These are phyloP conservation scores for Odontothrips loti DNA, from an alignment of 2,888 invertebrate genomes.

Conservation along the genomic window DNA sequence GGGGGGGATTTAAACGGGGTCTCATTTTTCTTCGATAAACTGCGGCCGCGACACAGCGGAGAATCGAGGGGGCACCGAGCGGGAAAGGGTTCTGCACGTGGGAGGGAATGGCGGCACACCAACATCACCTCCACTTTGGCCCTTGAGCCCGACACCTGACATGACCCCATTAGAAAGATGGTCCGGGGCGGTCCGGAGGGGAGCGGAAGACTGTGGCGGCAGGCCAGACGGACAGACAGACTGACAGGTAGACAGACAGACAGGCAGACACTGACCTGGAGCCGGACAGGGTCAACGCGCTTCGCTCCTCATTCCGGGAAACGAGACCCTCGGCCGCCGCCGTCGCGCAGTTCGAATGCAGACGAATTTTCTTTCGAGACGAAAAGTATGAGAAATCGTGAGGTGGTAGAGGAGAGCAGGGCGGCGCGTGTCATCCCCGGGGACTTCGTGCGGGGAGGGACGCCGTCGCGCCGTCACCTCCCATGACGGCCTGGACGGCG, in stretches of 20 bases:
- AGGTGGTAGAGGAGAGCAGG: neutral
- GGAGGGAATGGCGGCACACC: neutral
- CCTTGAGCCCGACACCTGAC: neutral
- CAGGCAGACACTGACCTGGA: neutral
- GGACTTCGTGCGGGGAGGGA: too few species aligned
- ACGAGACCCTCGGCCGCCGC: too few species aligned
- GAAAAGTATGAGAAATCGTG: neutral
- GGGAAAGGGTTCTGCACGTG: neutral
- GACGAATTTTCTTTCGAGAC: too few species aligned
- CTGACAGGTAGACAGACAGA: neutral
- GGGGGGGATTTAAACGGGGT: too few species aligned
- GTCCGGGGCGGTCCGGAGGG: neutral
- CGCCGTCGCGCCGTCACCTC: neutral
- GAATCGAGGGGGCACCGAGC: neutral
- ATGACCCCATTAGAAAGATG: conserved; percentile 17
- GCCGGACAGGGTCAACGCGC: too few species aligned
- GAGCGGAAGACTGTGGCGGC: neutral
- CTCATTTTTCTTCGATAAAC: too few species aligned
- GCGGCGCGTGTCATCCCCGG: neutral
- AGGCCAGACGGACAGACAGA: neutral
- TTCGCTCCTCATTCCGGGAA: too few species aligned
- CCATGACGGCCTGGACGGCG: neutral
- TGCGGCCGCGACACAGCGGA: too few species aligned
- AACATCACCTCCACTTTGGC: conserved; percentile 5
- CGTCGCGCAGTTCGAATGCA: too few species aligned